Conservation (phyloP, 2,888 invertebrate species). For the Anthophora plumipes region DNA sequence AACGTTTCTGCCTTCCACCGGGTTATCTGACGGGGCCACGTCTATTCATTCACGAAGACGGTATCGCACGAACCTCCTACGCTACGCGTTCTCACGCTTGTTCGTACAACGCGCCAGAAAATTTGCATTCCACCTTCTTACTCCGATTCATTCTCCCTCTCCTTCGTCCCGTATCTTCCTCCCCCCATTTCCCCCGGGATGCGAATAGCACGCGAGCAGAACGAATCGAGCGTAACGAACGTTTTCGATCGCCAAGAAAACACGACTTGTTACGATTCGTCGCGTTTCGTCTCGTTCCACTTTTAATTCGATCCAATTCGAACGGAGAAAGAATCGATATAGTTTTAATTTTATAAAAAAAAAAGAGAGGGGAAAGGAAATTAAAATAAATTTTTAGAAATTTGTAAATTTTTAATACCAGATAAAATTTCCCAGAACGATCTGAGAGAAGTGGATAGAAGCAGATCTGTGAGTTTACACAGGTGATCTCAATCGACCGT, state of each 20-base stretch:
- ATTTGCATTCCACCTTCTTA: slow-evolving; percentile 4
- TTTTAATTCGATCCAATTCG: not conserved
- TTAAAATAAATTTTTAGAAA: no score
- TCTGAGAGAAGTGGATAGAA: not conserved
- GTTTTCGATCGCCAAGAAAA: not conserved
- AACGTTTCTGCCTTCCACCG: not conserved
- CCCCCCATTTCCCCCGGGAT: not conserved
- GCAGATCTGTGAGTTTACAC: not conserved
- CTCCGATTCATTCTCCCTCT: not conserved
- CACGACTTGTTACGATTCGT: no score
- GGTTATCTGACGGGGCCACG: not conserved
- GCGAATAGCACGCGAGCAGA: not conserved
- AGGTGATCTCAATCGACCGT: slow-evolving; percentile 12
- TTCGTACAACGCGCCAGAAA: not conserved
- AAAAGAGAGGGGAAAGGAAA: no score
- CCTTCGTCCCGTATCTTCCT: not conserved
- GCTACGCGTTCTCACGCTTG: slow-evolving; percentile 8
- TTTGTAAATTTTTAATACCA: not conserved
- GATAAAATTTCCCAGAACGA: not conserved
- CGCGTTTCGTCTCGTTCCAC: no score
- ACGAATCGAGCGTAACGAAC: not conserved
- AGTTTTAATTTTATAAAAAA: no score
- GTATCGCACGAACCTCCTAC: slow-evolving; percentile 1
- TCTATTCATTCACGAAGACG: slow-evolving; percentile 17
- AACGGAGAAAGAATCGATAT: not conserved